A percentile compares a stretch with the other conserved stretches of the same genome.
These are phyloP conservation scores for Odocoileus hemionus DNA, from an alignment of 2,113 vertebrate genomes.

Conservation along the genomic window DNA sequence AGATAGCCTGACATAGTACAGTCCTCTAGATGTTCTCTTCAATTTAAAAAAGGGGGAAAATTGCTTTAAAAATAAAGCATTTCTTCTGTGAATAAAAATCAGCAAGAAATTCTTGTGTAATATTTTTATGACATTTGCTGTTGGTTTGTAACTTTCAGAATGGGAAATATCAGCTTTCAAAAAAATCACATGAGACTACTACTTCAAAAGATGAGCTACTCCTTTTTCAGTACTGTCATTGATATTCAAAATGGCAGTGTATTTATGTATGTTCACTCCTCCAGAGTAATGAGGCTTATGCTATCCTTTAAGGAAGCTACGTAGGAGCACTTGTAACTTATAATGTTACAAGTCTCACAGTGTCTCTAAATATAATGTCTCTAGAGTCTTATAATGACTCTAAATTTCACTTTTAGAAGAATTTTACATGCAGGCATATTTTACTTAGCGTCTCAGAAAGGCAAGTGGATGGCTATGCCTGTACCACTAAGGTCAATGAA, in stretches of 20 bases:
- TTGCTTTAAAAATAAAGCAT: background rate
- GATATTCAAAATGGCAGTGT: background rate
- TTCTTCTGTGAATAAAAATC: background rate
- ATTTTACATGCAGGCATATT: background rate
- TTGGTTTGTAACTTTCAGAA: conserved; percentile 16
- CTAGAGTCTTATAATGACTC: background rate
- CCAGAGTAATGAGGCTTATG: conserved; percentile 5
- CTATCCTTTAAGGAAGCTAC: conserved; percentile 19
- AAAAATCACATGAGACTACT: conserved; percentile 5
- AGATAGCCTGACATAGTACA: background rate
- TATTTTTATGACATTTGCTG: background rate
- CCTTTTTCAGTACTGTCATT: conserved; percentile 24
- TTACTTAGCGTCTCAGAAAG: conserved; percentile 26
- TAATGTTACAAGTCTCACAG: conserved; percentile 14
- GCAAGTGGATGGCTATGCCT: background rate
- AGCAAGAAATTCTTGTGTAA: background rate
- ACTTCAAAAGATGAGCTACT: conserved; percentile 4
- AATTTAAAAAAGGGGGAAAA: background rate
- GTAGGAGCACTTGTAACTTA: background rate
- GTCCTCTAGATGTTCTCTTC: background rate
- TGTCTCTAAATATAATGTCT: background rate
- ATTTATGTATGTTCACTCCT: conserved; percentile 37
- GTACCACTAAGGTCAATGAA: background rate
- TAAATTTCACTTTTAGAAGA: conserved; percentile 33
- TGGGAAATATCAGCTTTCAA: background rate